Evolutionary conservation across 2,797 vertebrate species (phyloP).

Genomic region (Neolamprologus multifasciatus): DNA sequence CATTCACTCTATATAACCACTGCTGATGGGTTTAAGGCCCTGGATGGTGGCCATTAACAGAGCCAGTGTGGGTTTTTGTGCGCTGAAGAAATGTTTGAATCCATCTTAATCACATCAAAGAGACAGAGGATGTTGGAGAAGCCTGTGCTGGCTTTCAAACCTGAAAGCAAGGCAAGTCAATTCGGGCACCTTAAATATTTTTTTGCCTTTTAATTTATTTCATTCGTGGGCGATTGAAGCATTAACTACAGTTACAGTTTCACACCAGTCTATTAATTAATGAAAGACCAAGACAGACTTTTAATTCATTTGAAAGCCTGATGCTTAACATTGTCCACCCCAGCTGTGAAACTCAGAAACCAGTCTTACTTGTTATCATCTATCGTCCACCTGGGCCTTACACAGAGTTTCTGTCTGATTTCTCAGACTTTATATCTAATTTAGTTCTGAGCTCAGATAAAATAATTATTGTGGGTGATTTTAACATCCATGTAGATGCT

Average conservation of each 20-base stretch:
- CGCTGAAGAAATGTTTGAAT: conserved; percentile 20
- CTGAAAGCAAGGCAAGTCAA: conserved; percentile 16
- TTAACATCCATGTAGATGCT: too few relatives aligned
- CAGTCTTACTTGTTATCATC: too few relatives aligned
- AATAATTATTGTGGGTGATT: too few relatives aligned
- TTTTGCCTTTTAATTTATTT: not conserved
- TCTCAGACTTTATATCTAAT: too few relatives aligned
- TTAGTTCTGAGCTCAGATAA: too few relatives aligned
- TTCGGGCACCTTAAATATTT: not conserved
- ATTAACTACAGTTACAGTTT: not conserved
- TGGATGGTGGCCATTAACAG: not conserved
- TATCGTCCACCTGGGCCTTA: too few relatives aligned
- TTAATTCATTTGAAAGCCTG: too few relatives aligned
- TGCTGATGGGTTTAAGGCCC: not conserved
- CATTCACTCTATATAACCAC: not conserved
- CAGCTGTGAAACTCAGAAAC: too few relatives aligned
- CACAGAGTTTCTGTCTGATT: too few relatives aligned
- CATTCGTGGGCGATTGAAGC: not conserved
- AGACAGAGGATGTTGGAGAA: conserved; percentile 5
- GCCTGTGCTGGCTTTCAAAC: conserved; percentile 6
- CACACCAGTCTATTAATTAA: too few relatives aligned
- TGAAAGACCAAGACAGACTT: too few relatives aligned
- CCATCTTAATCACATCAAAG: conserved; percentile 51
- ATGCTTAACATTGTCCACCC: too few relatives aligned
- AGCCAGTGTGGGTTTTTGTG: not conserved